These are phyloP conservation scores for Drosophila eugracilis DNA, from an alignment of 1,140 invertebrate species.

Conservation along the genomic window DNA sequence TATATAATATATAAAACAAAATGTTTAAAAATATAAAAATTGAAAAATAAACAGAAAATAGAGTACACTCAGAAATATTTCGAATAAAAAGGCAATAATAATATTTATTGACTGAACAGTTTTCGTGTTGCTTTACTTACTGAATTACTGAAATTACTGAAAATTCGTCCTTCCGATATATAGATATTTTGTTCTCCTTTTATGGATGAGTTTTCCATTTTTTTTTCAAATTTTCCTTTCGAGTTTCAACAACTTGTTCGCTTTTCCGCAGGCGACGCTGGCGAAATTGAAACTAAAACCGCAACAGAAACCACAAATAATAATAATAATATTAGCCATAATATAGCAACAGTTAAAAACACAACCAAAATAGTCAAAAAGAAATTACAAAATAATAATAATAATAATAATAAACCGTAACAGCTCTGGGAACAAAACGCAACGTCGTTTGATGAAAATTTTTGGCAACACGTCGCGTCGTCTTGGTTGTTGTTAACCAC, in stretches of 20 bases:
- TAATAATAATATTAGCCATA: slow-evolving; percentile 30
- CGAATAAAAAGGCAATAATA: neutral
- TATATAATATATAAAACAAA: too few relatives aligned
- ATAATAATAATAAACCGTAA: slow-evolving; percentile 23
- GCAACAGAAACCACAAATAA: slow-evolving; percentile 36
- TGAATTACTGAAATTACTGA: neutral
- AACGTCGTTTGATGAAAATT: slow-evolving; percentile 42
- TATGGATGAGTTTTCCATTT: neutral
- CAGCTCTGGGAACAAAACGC: slow-evolving; percentile 50
- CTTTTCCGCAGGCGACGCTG: slow-evolving; percentile 45
- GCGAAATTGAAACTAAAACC: slow-evolving; percentile 53
- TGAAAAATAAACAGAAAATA: neutral
- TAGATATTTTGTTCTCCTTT: neutral
- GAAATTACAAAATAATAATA: slow-evolving; percentile 11
- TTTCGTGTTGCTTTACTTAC: neutral
- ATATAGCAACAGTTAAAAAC: slow-evolving; percentile 15
- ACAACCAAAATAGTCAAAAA: neutral
- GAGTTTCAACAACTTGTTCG: slow-evolving; percentile 26
- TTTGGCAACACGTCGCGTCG: slow-evolving; percentile 57
- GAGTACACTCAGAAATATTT: neutral
- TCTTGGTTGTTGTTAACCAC: slow-evolving; percentile 39
- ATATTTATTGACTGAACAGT: too few relatives aligned
- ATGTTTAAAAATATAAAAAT: too few relatives aligned
- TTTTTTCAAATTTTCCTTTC: neutral
- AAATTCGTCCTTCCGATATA: neutral